These are phyloP conservation scores for Cichladusa arquata DNA, from an alignment of 2,113 vertebrate species.

Conservation along the genomic window DNA sequence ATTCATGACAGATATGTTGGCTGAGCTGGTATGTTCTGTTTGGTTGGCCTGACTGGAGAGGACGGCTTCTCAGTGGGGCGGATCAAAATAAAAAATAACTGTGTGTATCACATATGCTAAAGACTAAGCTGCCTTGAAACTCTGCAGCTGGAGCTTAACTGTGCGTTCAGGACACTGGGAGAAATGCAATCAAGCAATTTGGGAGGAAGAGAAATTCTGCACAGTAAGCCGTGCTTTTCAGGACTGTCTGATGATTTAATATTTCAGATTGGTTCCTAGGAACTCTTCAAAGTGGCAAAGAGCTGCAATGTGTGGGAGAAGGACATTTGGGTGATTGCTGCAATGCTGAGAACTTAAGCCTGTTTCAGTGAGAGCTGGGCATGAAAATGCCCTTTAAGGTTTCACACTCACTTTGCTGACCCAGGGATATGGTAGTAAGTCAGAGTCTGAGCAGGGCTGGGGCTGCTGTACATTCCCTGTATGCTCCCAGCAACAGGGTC, in stretches of 20 bases:
- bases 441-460: background rate
- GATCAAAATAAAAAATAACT: background rate
- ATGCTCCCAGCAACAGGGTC: background rate
- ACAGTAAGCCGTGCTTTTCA: background rate
- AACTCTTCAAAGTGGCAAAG: background rate
- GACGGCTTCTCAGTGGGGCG: background rate
- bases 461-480: background rate
- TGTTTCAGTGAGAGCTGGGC: background rate
- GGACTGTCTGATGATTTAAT: background rate
- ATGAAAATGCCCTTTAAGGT: background rate
- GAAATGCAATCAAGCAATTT: background rate
- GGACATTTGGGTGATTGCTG: background rate
- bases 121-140: background rate
- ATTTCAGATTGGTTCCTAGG: background rate
- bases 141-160: background rate
- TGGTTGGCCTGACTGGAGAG: background rate
- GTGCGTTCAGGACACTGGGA: background rate
- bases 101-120: background rate
- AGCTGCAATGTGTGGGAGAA: background rate
- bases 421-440: background rate
- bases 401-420: background rate
- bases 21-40: background rate
- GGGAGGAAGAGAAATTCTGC: background rate
- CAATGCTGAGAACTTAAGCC: background rate
- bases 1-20: background rate